These are phyloP conservation scores for Pteropus alecto DNA, from an alignment of 2,113 vertebrate species.

Conservation along the genomic window DNA sequence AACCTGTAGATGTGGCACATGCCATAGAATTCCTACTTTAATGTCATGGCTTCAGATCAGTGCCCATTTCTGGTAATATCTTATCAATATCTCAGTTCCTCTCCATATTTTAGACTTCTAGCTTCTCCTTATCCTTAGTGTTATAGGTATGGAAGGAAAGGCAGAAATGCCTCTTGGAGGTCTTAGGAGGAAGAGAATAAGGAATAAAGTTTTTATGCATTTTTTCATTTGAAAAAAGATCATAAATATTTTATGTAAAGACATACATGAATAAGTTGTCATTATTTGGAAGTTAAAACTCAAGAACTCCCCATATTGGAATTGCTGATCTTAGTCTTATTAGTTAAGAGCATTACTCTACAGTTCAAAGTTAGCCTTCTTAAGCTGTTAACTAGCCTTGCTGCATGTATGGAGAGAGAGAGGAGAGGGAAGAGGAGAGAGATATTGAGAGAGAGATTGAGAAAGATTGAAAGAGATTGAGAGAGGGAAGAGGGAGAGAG, in stretches of 20 bases:
- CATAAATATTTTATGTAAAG: not conserved
- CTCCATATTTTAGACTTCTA: not conserved
- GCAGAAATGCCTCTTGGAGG: not conserved
- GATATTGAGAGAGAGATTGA: not conserved
- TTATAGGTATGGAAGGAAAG: not conserved
- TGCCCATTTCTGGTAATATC: not conserved
- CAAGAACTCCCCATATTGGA: not conserved
- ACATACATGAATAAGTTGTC: not conserved
- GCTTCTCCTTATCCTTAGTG: not conserved
- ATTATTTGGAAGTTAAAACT: not conserved
- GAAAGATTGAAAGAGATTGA: not conserved
- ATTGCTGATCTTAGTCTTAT: not conserved
- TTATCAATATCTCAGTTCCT: not conserved
- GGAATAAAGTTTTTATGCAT: not conserved
- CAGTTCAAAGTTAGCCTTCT: not conserved
- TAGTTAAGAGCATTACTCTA: not conserved
- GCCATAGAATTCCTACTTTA: not conserved
- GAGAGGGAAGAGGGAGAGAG: not conserved
- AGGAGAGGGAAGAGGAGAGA: not conserved
- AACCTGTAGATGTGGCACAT: not conserved
- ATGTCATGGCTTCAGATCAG: not conserved
- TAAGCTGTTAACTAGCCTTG: not conserved
- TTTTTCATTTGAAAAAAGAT: not conserved
- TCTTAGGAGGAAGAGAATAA: not conserved
- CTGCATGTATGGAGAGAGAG: not conserved